phyloP scores from a whole-genome alignment of 2,888 invertebrate genomes.

The Tanaodytes sp. region DNA sequence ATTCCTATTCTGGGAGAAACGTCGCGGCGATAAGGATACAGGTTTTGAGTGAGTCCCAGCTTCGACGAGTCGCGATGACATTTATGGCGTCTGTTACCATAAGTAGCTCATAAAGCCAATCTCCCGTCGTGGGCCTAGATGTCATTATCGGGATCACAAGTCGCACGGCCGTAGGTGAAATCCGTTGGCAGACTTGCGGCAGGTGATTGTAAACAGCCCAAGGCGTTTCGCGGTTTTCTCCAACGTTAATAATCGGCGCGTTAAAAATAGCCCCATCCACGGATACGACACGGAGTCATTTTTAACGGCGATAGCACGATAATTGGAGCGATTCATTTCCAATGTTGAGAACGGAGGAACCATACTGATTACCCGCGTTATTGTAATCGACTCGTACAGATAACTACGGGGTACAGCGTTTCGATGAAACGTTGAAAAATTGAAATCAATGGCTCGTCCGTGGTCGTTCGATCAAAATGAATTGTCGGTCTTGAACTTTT shows the following conservation, averaged over 20 bases:
- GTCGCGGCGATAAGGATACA: conserved; percentile 30
- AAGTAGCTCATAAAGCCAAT: conserved; percentile 60
- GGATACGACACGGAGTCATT: conserved; percentile 21
- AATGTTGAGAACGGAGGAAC: no score
- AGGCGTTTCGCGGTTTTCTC: conserved; percentile 18
- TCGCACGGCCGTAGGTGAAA: conserved; percentile 32
- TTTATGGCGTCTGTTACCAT: conserved; percentile 56
- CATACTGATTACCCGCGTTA: not conserved
- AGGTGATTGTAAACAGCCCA: conserved; percentile 45
- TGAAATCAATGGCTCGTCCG: no score
- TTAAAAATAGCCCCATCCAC: conserved; percentile 34
- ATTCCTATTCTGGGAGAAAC: conserved; percentile 33
- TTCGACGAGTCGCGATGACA: conserved; percentile 51
- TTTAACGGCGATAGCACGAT: conserved; percentile 4
- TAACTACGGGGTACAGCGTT: no score
- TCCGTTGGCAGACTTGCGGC: conserved; percentile 14
- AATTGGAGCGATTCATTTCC: conserved; percentile 31
- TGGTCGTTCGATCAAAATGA: conserved; percentile 16
- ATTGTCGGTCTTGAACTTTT: conserved; percentile 10
- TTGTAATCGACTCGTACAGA: conserved; percentile 27
- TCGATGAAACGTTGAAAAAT: conserved; percentile 15
- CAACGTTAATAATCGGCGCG: conserved; percentile 22
- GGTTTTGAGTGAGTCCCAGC: no score
- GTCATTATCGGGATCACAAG: conserved; percentile 43
- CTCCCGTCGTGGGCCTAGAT: conserved; percentile 39